phyloP scores from a whole-genome alignment of 2,113 vertebrate genomes.

The Ochotona curzoniae region DNA sequence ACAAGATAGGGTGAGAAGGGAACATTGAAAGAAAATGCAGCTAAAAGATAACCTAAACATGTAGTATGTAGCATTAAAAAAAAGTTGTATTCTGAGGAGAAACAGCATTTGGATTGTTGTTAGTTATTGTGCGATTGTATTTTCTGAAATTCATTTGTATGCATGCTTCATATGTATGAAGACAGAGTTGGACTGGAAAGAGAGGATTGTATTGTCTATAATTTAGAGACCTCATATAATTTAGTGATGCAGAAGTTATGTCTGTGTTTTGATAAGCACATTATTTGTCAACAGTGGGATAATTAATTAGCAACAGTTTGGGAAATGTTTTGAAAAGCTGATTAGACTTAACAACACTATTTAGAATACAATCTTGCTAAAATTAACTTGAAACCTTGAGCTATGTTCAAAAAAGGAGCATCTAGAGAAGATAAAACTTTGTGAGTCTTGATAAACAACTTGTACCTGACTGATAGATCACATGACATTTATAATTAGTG shows the following conservation, averaged over 20 bases:
- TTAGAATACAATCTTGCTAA: constrained; percentile 44
- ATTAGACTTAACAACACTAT: constrained; percentile 45
- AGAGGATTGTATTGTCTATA: neutral
- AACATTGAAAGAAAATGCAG: neutral
- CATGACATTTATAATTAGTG: constrained; percentile 84
- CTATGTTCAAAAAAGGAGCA: constrained; percentile 27
- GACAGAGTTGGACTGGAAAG: neutral
- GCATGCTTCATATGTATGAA: neutral
- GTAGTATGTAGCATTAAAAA: too few relatives aligned
- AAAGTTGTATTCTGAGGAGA: neutral
- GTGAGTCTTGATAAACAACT: constrained; percentile 39
- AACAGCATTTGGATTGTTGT: neutral
- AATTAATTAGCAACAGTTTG: constrained; percentile 64
- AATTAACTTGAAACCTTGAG: constrained; percentile 54
- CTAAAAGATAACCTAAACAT: neutral
- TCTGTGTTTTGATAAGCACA: neutral
- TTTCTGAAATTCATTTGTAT: neutral
- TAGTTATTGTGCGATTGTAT: neutral
- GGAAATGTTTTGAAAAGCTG: constrained; percentile 64
- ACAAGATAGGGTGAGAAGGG: accelerated
- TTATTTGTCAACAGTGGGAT: constrained; percentile 56
- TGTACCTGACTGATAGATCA: constrained; percentile 72
- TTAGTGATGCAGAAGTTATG: neutral
- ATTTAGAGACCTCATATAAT: constrained; percentile 32
- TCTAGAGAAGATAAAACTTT: constrained; percentile 58